These are phyloP conservation scores for Dermatemys mawii DNA, from an alignment of 2,113 vertebrate species.

Conservation along the genomic window DNA sequence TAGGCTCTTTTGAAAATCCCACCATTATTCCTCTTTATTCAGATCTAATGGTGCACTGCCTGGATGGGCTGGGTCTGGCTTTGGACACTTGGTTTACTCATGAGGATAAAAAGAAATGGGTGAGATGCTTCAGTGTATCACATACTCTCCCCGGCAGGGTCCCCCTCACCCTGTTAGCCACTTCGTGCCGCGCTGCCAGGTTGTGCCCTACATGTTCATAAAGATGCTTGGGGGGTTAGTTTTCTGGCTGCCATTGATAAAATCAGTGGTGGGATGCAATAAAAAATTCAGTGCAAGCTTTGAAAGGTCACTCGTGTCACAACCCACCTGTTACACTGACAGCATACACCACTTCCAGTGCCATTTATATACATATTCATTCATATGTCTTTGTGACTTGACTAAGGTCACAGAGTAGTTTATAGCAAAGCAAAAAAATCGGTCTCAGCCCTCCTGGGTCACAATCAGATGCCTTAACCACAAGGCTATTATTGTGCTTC, in stretches of 20 bases:
- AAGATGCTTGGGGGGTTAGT: not conserved
- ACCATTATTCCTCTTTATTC: not conserved
- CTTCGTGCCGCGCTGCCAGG: not conserved
- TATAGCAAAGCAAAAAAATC: not conserved
- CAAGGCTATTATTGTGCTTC: not conserved
- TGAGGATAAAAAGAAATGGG: not conserved
- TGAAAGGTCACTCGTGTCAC: not conserved
- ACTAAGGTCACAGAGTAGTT: no score
- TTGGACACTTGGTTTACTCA: not conserved
- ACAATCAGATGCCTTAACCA: not conserved
- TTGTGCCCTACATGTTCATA: not conserved
- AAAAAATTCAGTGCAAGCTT: not conserved
- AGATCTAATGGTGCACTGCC: not conserved
- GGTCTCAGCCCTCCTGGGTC: not conserved
- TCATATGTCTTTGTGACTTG: not conserved
- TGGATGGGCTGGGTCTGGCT: not conserved
- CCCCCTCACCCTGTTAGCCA: rapidly evolving
- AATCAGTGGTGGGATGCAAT: not conserved
- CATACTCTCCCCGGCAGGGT: not conserved
- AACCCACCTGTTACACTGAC: not conserved
- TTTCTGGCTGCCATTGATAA: not conserved
- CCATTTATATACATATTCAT: not conserved
- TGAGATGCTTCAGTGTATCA: not conserved
- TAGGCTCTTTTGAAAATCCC: not conserved
- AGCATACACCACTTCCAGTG: rapidly evolving